phyloP scores from a whole-genome alignment of 2,888 invertebrate genomes.

The Epirrhoe tristata region DNA sequence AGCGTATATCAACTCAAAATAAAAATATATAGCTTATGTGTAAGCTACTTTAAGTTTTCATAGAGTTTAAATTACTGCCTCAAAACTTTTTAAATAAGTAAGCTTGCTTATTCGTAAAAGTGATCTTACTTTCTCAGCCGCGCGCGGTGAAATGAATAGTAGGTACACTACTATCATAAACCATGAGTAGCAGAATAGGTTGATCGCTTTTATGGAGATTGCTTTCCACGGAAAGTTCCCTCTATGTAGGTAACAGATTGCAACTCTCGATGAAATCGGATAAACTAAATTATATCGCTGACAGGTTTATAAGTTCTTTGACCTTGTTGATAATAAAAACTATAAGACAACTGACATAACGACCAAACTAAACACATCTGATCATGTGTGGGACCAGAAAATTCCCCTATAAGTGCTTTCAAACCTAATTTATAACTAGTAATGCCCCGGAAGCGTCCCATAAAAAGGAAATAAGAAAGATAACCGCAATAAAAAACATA shows the following conservation, averaged over 20 bases:
- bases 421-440: conserved; percentile 54
- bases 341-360: conserved; percentile 28
- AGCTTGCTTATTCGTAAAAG: conserved; percentile 18
- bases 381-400: conserved; percentile 32
- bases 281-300: conserved; percentile 34
- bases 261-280: conserved; percentile 17
- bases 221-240: conserved; percentile 45
- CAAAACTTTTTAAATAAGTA: conserved; percentile 5
- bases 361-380: conserved; percentile 38
- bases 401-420: conserved; percentile 50
- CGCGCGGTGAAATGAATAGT: conserved; percentile 23
- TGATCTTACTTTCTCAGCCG: conserved; percentile 17
- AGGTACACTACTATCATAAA: conserved; percentile 48
- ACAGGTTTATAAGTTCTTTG: conserved; percentile 24
- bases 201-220: conserved; percentile 54
- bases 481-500: conserved; percentile 62
- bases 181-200: conserved; percentile 47
- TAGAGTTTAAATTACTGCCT: neutral
- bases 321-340: conserved; percentile 24
- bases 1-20: too few species aligned
- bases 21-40: too few species aligned
- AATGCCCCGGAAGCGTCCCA: conserved; percentile 53
- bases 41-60: neutral
- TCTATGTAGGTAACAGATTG: conserved; percentile 41
- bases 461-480: conserved; percentile 59